phyloP scores from a whole-genome alignment of 1,140 invertebrate species.

The Penaeus japonicus region DNA sequence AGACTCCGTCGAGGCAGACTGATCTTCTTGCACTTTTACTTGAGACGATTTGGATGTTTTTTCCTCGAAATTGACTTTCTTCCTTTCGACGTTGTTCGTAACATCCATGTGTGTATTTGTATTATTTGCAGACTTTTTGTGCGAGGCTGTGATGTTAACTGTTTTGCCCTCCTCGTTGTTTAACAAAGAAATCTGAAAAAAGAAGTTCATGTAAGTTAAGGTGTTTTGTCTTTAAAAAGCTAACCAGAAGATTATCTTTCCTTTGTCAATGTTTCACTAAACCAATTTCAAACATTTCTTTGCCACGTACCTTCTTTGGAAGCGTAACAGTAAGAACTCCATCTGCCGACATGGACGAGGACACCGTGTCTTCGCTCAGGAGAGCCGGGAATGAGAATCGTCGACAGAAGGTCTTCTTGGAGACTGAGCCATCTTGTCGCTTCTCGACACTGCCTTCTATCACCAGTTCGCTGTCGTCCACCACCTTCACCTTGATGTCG shows the following conservation, averaged over 20 bases:
- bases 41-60: neutral
- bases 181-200: neutral
- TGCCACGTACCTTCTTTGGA: slow-evolving; percentile 37
- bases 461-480: slow-evolving; percentile 53
- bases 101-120: neutral
- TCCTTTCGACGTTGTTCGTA: neutral
- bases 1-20: too few relatives aligned
- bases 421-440: slow-evolving; percentile 20
- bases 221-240: too few relatives aligned
- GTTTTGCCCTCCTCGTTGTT: neutral
- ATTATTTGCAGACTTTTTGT: neutral
- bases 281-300: too few relatives aligned
- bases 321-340: slow-evolving; percentile 52
- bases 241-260: too few relatives aligned
- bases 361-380: slow-evolving; percentile 24
- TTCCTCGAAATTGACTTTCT: too few relatives aligned
- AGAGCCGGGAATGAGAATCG: slow-evolving; percentile 51
- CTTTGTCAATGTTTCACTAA: too few relatives aligned
- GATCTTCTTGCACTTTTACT: neutral
- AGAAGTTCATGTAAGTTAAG: too few relatives aligned
- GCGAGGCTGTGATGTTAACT: neutral
- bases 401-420: slow-evolving; percentile 44
- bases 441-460: slow-evolving; percentile 55
- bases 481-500: slow-evolving; percentile 53
- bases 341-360: slow-evolving; percentile 53